Conservation (phyloP, 2,888 invertebrate species). For the Sesia bembeciformis region DNA sequence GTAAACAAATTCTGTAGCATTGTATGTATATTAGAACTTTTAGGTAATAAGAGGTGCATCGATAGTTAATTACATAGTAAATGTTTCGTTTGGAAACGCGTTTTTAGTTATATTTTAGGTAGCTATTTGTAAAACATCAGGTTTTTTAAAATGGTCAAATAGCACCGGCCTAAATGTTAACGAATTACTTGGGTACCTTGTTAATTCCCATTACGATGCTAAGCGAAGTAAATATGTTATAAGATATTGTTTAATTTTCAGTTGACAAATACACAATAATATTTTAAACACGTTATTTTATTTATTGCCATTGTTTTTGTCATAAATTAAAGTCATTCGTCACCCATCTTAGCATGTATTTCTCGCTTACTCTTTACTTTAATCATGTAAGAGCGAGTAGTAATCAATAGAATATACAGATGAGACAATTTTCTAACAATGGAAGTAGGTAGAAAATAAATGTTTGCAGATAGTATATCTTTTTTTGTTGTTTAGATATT, state of each 20-base stretch:
- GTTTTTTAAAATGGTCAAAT: not conserved
- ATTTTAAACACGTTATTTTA: conserved; percentile 40
- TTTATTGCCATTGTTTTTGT: too few species aligned
- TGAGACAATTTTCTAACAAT: too few species aligned
- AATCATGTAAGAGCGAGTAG: too few species aligned
- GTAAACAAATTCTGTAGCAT: conserved; percentile 35
- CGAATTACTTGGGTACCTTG: conserved; percentile 39
- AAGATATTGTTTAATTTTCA: conserved; percentile 68
- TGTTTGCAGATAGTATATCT: too few species aligned
- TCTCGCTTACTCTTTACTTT: too few species aligned
- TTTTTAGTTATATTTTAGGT: conserved; percentile 19
- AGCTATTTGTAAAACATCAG: not conserved
- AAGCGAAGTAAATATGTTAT: conserved; percentile 46
- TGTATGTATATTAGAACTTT: conserved; percentile 61
- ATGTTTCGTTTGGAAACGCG: conserved; percentile 27
- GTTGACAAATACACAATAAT: conserved; percentile 72
- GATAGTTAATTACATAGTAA: conserved; percentile 23
- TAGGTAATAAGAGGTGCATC: conserved; percentile 59
- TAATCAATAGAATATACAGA: too few species aligned
- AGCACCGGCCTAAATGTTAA: conserved; percentile 30
- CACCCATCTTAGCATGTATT: too few species aligned
- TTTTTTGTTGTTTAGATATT: too few species aligned
- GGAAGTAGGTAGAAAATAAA: too few species aligned
- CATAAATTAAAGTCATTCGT: too few species aligned
- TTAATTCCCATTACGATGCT: conserved; percentile 54